These are phyloP conservation scores for Lerista edwardsae DNA, from an alignment of 2,797 vertebrate genomes.

Conservation along the genomic window DNA sequence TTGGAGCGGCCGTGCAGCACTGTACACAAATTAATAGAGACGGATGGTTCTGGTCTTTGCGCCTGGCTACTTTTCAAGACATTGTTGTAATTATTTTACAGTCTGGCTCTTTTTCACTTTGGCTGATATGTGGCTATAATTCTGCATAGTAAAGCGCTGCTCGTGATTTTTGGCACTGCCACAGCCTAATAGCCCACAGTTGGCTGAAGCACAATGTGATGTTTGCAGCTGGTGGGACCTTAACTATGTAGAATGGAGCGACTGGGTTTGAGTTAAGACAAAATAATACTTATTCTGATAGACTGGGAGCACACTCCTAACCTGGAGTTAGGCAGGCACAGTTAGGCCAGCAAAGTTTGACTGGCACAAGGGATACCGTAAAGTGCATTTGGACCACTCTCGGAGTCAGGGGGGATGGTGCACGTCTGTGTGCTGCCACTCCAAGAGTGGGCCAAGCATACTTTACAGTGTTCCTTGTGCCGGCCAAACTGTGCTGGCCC, in stretches of 20 bases:
- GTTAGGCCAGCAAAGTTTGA: too few species aligned
- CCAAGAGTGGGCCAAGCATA: too few species aligned
- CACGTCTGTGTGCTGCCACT: too few species aligned
- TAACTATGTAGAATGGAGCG: slow-evolving; percentile 53
- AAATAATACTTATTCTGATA: slow-evolving; percentile 54
- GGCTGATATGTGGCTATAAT: slow-evolving; percentile 78
- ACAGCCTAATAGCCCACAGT: slow-evolving; percentile 74
- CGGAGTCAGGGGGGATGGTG: too few species aligned
- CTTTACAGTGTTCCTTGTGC: too few species aligned
- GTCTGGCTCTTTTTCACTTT: slow-evolving; percentile 81
- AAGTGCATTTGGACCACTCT: too few species aligned
- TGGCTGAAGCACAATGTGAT: slow-evolving; percentile 65
- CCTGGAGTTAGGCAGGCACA: too few species aligned
- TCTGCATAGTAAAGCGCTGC: slow-evolving; percentile 72
- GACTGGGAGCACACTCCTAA: too few species aligned
- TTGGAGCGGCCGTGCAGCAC: slow-evolving; percentile 75
- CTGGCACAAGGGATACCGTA: too few species aligned
- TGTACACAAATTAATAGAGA: slow-evolving; percentile 80
- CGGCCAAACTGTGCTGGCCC: too few species aligned
- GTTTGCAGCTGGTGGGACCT: slow-evolving; percentile 68
- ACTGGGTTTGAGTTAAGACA: slow-evolving; percentile 40
- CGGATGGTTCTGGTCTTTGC: slow-evolving; percentile 72
- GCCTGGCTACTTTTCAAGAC: slow-evolving; percentile 79
- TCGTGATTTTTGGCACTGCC: slow-evolving; percentile 74
- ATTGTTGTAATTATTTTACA: slow-evolving; percentile 83